Base-by-base conservation (phyloP, 2,888 invertebrate species). In the Odontothrips loti region DNA sequence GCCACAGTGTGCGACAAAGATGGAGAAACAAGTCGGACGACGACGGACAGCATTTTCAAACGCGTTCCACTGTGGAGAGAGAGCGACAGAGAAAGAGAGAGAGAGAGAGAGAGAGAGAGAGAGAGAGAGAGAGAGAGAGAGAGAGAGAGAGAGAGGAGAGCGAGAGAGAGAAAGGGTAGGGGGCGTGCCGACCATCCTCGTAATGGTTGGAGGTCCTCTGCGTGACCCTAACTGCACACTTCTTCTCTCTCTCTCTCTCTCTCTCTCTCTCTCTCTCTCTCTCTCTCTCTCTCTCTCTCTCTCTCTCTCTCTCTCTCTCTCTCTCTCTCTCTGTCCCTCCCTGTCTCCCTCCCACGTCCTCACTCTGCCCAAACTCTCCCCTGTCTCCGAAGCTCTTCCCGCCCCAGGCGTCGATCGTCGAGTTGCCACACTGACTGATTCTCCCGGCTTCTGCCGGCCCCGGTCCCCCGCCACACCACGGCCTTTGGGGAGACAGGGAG, bases 241-340 rank as follows among this genome's bases (percentile, higher is more conserved):
- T 58, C 17, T 15, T 58, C 58, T 58, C 58, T 58, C 58, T 58
- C 58, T 58, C 58, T 58, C 58, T 15, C 58, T 58, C 58, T 58
- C 58, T 58, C 58, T 58, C 58, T 58, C 58, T 58, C 58, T 58
- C 58, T 58, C 58, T 58, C 58, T 58, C 58, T 58, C 15, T 51
- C 51, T 20, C 12, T 51, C 51, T 20, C 12, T 51, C 51, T 20
- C 12, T 51, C 51, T 20, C 12, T 51, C 51, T 20, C 12, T 51
- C 51, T 10, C 12, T 51, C 51, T 15, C 9, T 48, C 48, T 15
- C 9, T 48, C 48, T 15, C 9, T 48, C 9, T 51, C 51, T 51
- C 51, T 51, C 2, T 51, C 51, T 51, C 51, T 51, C 51, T 51
- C 51, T 8, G 4, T 8, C 51, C 1, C 9, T 51, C 51, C 17